These are phyloP conservation scores for Thumatha senex DNA, from an alignment of 2,888 invertebrate species.

Conservation along the genomic window DNA sequence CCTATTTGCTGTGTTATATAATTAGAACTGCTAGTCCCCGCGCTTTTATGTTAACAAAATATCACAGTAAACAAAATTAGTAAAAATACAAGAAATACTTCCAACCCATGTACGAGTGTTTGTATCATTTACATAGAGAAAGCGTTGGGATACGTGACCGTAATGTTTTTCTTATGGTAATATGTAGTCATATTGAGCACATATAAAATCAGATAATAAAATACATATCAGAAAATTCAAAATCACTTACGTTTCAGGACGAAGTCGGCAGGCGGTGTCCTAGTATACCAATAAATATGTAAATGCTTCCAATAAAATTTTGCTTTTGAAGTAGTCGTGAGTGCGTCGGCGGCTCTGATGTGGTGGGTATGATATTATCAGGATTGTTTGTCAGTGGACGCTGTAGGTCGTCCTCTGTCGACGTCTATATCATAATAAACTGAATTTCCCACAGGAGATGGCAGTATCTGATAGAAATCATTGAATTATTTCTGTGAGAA, in stretches of 20 bases:
- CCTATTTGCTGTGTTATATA: not conserved
- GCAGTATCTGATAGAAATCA: slow-evolving; percentile 52
- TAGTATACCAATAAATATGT: slow-evolving; percentile 82
- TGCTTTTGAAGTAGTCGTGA: slow-evolving; percentile 74
- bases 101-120: not conserved
- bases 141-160: slow-evolving; percentile 54
- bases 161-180: slow-evolving; percentile 73
- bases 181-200: slow-evolving; percentile 73
- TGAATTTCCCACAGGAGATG: slow-evolving; percentile 56
- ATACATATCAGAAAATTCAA: slow-evolving; percentile 83
- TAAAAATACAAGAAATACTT: slow-evolving; percentile 17
- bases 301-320: slow-evolving; percentile 79
- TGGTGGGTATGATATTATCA: slow-evolving; percentile 65
- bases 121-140: slow-evolving; percentile 48
- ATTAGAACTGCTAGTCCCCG: not conserved
- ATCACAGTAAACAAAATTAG: slow-evolving; percentile 20
- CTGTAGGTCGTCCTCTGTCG: slow-evolving; percentile 26
- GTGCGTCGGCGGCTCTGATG: slow-evolving; percentile 67
- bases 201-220: slow-evolving; percentile 82
- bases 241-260: slow-evolving; percentile 82
- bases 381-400: slow-evolving; percentile 57
- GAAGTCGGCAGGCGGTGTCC: slow-evolving; percentile 72
- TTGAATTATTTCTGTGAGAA: slow-evolving; percentile 51
- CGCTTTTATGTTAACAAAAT: not conserved
- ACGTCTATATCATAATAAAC: slow-evolving; percentile 54